Conservation (phyloP, 2,888 invertebrate species). For the Luperina testacea region DNA sequence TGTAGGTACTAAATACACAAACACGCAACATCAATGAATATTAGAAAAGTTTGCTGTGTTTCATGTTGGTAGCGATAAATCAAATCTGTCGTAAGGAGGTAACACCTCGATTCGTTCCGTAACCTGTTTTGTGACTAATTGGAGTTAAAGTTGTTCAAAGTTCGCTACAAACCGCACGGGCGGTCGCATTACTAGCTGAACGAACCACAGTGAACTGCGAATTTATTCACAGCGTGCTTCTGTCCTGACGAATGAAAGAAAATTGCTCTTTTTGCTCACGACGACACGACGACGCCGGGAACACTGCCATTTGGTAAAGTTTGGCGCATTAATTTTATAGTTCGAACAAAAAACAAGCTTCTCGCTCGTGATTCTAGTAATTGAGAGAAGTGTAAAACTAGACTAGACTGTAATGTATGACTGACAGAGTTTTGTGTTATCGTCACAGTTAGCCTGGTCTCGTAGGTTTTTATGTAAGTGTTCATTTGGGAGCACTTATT, state of each 20-base stretch:
- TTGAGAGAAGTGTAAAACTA: conserved; percentile 49
- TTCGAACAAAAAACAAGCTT: conserved; percentile 52
- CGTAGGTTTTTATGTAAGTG: conserved; percentile 30
- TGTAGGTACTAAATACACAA: conserved; percentile 23
- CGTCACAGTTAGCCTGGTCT: conserved; percentile 9
- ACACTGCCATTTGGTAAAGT: conserved; percentile 59
- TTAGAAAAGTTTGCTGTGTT: conserved; percentile 52
- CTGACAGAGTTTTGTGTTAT: conserved; percentile 9
- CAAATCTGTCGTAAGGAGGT: conserved; percentile 52
- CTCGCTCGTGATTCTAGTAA: conserved; percentile 43
- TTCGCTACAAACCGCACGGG: conserved; percentile 64
- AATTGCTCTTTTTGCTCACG: conserved; percentile 50
- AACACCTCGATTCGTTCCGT: conserved; percentile 57
- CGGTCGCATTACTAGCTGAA: conserved; percentile 62
- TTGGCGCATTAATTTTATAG: conserved; percentile 56
- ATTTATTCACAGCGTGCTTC: conserved; percentile 59
- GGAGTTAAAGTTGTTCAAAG: conserved; percentile 65
- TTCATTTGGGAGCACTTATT: conserved; percentile 30
- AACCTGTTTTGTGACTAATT: conserved; percentile 66
- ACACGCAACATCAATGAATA: conserved; percentile 50
- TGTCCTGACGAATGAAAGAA: conserved; percentile 54
- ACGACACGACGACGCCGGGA: conserved; percentile 24
- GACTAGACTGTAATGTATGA: conserved; percentile 41
- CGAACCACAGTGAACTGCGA: conserved; percentile 58
- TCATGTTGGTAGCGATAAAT: conserved; percentile 46